Evolutionary conservation across 2,888 invertebrate genomes (phyloP).

Genomic region (Aphodius sticticus): DNA sequence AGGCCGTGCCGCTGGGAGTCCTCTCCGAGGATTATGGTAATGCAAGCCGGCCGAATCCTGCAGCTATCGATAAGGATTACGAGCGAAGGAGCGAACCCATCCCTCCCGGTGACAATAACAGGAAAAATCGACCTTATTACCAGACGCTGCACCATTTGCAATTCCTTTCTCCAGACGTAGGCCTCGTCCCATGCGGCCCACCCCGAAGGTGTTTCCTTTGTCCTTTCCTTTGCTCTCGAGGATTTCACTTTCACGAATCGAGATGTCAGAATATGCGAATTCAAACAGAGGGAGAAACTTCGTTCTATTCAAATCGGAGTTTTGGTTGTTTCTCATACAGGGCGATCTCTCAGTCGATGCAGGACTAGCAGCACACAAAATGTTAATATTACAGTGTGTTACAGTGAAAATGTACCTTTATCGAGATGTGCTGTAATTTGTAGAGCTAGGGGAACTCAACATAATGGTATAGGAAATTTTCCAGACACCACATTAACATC

Average conservation of each 20-base stretch:
- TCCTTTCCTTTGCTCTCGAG: neutral
- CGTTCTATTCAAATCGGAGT: neutral
- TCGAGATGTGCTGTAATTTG: too few species aligned
- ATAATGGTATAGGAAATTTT: too few species aligned
- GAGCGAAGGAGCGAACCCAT: neutral
- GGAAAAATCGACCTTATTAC: slow-evolving; percentile 4
- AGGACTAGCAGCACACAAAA: too few species aligned
- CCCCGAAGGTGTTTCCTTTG: neutral
- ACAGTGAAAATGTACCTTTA: too few species aligned
- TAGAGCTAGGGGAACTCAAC: too few species aligned
- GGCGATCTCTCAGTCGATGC: too few species aligned
- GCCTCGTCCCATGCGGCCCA: neutral
- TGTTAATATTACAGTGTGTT: too few species aligned
- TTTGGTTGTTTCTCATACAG: neutral
- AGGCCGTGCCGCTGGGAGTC: neutral
- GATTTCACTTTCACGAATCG: neutral
- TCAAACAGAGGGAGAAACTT: neutral
- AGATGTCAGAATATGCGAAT: neutral
- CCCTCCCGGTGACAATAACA: slow-evolving; percentile 4
- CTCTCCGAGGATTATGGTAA: slow-evolving; percentile 4
- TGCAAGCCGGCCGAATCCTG: neutral
- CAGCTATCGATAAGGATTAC: slow-evolving; percentile 4
- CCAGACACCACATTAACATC: too few species aligned
- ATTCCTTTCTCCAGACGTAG: neutral
- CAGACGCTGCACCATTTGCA: neutral